A percentile compares a stretch with the other conserved stretches of the same genome.
phyloP scores from a whole-genome alignment of 2,888 invertebrate species.

The Trissolcus brochymenae region DNA sequence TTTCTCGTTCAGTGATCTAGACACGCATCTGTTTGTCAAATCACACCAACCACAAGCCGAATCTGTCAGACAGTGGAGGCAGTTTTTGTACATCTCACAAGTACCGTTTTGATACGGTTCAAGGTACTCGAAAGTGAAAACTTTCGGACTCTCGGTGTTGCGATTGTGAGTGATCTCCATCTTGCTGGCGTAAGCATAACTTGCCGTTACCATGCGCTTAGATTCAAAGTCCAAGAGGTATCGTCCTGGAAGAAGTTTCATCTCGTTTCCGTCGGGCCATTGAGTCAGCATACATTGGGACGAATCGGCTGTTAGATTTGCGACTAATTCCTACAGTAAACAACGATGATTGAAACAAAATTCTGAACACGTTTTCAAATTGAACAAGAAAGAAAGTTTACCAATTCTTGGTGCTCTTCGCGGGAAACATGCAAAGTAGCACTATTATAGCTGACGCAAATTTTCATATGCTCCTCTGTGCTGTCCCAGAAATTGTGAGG shows the following conservation, averaged over 20 bases:
- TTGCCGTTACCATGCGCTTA: conserved; percentile 78
- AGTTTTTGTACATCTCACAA: conserved; percentile 87
- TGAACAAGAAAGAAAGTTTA: conserved; percentile 1
- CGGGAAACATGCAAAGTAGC: conserved; percentile 79
- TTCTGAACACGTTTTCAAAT: neutral
- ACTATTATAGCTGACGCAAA: conserved; percentile 88
- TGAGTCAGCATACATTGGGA: conserved; percentile 83
- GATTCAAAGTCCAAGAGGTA: conserved; percentile 84
- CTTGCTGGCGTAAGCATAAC: conserved; percentile 79
- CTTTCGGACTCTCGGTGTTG: conserved; percentile 85
- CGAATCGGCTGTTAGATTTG: conserved; percentile 83
- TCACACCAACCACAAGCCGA: conserved; percentile 96
- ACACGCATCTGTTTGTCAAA: conserved; percentile 82
- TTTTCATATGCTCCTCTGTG: conserved; percentile 82
- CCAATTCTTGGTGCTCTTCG: conserved; percentile 63
- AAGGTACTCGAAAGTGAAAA: conserved; percentile 91
- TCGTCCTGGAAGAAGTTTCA: conserved; percentile 80
- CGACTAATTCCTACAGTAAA: conserved; percentile 77
- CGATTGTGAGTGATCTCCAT: conserved; percentile 89
- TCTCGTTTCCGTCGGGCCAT: conserved; percentile 79
- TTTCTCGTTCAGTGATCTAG: conserved; percentile 83
- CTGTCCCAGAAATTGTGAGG: conserved; percentile 83
- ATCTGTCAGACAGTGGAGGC: conserved; percentile 91
- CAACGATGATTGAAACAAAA: neutral
- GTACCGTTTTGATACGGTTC: conserved; percentile 91